Evolutionary conservation across 2,888 invertebrate genomes (phyloP).

Genomic region (Leptinotarsa tumamoca): DNA sequence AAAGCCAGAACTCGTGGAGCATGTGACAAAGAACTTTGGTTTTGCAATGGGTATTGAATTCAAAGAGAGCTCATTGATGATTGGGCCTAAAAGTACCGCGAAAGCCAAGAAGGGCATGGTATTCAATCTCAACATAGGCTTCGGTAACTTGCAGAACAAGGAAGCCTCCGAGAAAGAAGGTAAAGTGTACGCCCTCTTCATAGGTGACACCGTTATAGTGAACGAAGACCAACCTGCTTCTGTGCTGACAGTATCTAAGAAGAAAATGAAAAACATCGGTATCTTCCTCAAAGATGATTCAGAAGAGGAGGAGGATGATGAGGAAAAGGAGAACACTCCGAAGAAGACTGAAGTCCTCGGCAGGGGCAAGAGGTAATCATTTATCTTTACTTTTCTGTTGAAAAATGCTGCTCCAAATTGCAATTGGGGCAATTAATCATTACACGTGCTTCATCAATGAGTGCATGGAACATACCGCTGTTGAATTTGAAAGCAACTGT

Average conservation of each 20-base stretch:
- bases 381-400: too few relatives aligned
- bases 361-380: constrained; percentile 74
- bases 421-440: too few relatives aligned
- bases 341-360: constrained; percentile 78
- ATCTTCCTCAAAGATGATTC: constrained; percentile 94
- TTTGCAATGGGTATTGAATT: constrained; percentile 99
- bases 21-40: constrained; percentile 94
- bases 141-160: constrained; percentile 85
- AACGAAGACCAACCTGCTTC: constrained; percentile 87
- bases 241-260: constrained; percentile 91
- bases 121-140: constrained; percentile 94
- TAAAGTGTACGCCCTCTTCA: constrained; percentile 91
- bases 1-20: constrained; percentile 86
- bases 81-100: constrained; percentile 89
- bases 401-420: too few relatives aligned
- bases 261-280: constrained; percentile 94
- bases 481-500: too few relatives aligned
- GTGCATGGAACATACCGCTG: too few relatives aligned
- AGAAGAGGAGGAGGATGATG: constrained; percentile 83
- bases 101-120: constrained; percentile 93
- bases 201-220: constrained; percentile 97
- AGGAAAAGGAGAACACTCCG: constrained; percentile 80
- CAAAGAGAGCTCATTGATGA: constrained; percentile 91
- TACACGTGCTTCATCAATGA: too few relatives aligned
- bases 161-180: constrained; percentile 88